Conservation (phyloP, 1,140 invertebrate genomes). For the Onthophagus taurus region DNA sequence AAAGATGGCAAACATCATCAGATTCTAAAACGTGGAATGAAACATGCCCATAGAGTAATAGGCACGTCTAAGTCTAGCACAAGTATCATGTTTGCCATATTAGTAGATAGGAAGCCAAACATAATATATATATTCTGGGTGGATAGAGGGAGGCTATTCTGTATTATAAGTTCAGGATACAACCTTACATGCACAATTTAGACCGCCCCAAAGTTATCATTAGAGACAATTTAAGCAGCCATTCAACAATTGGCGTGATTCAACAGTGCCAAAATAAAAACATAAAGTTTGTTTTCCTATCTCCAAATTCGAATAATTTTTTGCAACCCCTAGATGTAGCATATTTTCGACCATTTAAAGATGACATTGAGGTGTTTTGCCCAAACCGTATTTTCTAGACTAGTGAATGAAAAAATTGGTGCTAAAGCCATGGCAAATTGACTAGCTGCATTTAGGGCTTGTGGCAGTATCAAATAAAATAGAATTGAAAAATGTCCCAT, state of each 20-base stretch:
- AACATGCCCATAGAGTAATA: conserved; percentile 33
- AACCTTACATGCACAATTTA: conserved; percentile 30
- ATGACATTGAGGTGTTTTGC: conserved; percentile 15
- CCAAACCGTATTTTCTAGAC: conserved; percentile 5
- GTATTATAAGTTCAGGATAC: conserved; percentile 23
- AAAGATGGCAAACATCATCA: conserved; percentile 27
- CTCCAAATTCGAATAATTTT: conserved; percentile 4
- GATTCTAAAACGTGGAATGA: conserved; percentile 31
- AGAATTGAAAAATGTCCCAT: too few species aligned
- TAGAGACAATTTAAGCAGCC: conserved; percentile 13
- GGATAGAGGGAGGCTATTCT: conserved; percentile 23
- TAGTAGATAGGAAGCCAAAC: background rate
- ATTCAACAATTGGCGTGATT: conserved; percentile 10
- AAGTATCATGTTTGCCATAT: conserved; percentile 17
- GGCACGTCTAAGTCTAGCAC: too few species aligned
- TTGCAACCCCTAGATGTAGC: conserved; percentile 2
- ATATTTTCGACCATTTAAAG: conserved; percentile 3
- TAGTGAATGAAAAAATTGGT: conserved; percentile 4
- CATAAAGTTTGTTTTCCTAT: conserved; percentile 4
- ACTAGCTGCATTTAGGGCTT: too few species aligned
- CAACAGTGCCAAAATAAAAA: conserved; percentile 11
- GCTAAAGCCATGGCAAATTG: background rate
- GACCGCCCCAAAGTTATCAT: conserved; percentile 27
- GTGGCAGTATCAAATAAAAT: too few species aligned
- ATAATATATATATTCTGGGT: conserved; percentile 1